Evolutionary conservation across 2,797 vertebrate species (phyloP).

Genomic region (Cyprinodon diabolis): DNA sequence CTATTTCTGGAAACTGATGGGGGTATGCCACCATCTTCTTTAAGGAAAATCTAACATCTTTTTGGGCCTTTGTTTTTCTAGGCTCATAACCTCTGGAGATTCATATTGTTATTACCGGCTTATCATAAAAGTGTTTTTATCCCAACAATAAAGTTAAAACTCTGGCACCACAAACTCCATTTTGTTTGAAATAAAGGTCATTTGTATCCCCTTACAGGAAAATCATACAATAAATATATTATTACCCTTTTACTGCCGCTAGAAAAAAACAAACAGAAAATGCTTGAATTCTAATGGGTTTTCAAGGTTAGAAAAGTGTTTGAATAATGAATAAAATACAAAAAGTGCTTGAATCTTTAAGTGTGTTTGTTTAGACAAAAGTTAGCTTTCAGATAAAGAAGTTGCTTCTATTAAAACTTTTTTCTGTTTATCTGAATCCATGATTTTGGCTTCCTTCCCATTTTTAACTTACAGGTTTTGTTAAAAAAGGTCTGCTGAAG

Average conservation of each 20-base stretch:
- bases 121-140: neutral
- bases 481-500: neutral
- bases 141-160: neutral
- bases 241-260: neutral
- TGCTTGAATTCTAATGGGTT: neutral
- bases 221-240: neutral
- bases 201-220: neutral
- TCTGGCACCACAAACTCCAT: neutral
- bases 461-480: neutral
- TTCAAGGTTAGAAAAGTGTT: constrained; percentile 5
- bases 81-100: constrained; percentile 3
- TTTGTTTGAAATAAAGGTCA: constrained; percentile 1
- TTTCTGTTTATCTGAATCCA: neutral
- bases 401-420: neutral
- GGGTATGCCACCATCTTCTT: neutral
- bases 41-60: neutral
- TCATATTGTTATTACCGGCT: constrained; percentile 11
- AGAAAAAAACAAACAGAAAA: neutral
- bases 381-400: neutral
- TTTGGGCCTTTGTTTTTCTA: neutral
- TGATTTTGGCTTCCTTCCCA: neutral
- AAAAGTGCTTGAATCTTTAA: neutral
- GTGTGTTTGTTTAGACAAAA: neutral
- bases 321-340: neutral
- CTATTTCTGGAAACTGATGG: neutral